Percentiles rank a stretch among this genome's conserved stretches.
phyloP scores from a whole-genome alignment of 2,113 vertebrate genomes.

The Martes martes region DNA sequence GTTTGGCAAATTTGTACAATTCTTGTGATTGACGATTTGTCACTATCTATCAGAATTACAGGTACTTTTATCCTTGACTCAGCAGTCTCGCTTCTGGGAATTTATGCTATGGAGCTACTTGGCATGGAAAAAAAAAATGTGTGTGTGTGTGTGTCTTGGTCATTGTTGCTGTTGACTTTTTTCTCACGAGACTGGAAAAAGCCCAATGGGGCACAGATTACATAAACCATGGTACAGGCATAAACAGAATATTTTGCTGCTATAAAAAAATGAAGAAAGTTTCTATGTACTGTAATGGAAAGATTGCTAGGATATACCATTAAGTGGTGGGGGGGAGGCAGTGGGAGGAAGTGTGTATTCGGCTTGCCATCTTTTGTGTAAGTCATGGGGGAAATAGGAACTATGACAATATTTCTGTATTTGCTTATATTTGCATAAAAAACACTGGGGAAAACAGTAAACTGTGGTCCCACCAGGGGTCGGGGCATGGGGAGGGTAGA shows the following conservation, averaged over 20 bases:
- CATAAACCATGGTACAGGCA: not conserved
- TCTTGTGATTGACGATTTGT: not conserved
- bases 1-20: not conserved
- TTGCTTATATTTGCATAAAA: conserved; percentile 22
- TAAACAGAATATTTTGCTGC: not conserved
- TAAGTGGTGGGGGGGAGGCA: not conserved
- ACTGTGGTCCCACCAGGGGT: not conserved
- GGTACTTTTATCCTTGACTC: not conserved
- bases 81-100: not conserved
- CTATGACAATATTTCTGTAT: not conserved
- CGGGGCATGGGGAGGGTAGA: not conserved
- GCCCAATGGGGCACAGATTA: not conserved
- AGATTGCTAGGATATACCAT: not conserved
- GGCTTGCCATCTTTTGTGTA: not conserved
- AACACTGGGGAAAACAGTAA: not conserved
- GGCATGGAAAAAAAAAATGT: not conserved
- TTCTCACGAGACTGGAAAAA: not conserved
- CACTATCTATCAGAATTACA: not conserved
- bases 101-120: not conserved
- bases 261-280: not conserved
- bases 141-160: not conserved
- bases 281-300: not conserved
- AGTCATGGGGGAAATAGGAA: not conserved
- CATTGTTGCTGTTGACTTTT: not conserved
- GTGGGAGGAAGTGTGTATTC: not conserved